These are phyloP conservation scores for Rhea pennata DNA, from an alignment of 2,113 vertebrate species.

Conservation along the genomic window DNA sequence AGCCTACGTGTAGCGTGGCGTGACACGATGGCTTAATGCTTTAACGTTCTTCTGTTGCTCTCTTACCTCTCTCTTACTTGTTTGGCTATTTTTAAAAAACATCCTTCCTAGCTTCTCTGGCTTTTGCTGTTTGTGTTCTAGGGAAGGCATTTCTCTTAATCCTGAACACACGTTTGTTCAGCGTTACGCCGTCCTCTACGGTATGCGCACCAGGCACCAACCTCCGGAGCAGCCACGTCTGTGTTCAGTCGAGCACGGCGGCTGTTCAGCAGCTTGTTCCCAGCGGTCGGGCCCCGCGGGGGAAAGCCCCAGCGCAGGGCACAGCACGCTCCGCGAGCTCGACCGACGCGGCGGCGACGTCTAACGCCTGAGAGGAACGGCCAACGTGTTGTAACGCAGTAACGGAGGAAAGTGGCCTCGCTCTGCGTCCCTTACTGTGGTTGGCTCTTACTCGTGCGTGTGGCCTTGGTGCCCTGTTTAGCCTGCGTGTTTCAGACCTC, in stretches of 20 bases:
- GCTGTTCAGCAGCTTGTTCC: background rate
- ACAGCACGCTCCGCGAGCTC: accelerated
- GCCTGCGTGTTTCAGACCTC: accelerated
- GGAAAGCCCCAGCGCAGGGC: accelerated
- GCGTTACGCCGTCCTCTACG: background rate
- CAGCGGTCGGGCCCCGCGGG: background rate
- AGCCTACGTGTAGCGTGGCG: background rate
- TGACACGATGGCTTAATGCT: no score
- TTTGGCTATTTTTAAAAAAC: background rate
- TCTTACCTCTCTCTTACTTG: background rate
- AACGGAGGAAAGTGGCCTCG: background rate
- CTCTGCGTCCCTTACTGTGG: accelerated
- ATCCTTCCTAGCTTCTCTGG: background rate
- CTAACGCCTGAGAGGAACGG: background rate
- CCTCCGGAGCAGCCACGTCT: no score
- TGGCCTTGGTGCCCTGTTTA: accelerated
- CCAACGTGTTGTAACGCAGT: accelerated
- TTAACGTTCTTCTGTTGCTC: background rate
- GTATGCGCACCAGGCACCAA: background rate
- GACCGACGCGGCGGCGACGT: accelerated
- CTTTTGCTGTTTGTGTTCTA: background rate
- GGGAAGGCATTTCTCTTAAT: background rate
- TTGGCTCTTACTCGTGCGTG: no score
- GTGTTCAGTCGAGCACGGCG: no score
- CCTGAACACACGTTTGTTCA: background rate